These are phyloP conservation scores for Mesitornis unicolor DNA, from an alignment of 2,113 vertebrate genomes.

Conservation along the genomic window DNA sequence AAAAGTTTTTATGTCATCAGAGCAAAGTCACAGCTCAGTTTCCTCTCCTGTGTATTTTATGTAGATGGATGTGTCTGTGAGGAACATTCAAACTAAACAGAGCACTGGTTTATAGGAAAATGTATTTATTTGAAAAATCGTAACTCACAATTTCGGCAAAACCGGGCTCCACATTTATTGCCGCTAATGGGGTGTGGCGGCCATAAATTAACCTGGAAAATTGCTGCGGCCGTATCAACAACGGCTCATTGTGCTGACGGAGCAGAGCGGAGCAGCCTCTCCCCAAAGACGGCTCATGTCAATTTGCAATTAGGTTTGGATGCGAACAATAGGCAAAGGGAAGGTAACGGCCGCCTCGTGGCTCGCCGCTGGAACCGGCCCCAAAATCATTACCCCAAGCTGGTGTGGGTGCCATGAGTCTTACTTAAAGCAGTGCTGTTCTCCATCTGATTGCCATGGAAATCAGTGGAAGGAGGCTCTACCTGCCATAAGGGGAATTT, in stretches of 20 bases:
- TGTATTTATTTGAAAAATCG: constrained; percentile 81
- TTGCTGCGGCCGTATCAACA: constrained; percentile 31
- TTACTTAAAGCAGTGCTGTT: background rate
- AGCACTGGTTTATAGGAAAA: constrained; percentile 75
- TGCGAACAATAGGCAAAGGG: background rate
- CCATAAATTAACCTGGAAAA: constrained; percentile 67
- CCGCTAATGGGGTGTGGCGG: constrained; percentile 61
- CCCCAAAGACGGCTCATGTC: constrained; percentile 7
- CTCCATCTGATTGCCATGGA: background rate
- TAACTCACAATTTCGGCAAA: constrained; percentile 79
- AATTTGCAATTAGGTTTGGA: background rate
- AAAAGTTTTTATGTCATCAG: constrained; percentile 79
- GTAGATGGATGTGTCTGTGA: constrained; percentile 71
- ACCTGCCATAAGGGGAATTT: background rate
- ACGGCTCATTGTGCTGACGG: constrained; percentile 39
- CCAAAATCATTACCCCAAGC: background rate
- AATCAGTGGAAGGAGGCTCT: background rate
- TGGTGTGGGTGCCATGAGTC: background rate
- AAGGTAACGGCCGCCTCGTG: background rate
- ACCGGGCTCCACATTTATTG: constrained; percentile 73
- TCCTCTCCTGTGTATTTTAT: constrained; percentile 78
- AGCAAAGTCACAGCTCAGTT: constrained; percentile 73
- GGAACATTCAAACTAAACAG: constrained; percentile 74
- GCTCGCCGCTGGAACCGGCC: fast-evolving
- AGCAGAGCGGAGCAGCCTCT: background rate